Percentiles rank a stretch among this genome's conserved stretches.
phyloP scores from a whole-genome alignment of 2,888 invertebrate species.

The Trypoxylon attenuatum region DNA sequence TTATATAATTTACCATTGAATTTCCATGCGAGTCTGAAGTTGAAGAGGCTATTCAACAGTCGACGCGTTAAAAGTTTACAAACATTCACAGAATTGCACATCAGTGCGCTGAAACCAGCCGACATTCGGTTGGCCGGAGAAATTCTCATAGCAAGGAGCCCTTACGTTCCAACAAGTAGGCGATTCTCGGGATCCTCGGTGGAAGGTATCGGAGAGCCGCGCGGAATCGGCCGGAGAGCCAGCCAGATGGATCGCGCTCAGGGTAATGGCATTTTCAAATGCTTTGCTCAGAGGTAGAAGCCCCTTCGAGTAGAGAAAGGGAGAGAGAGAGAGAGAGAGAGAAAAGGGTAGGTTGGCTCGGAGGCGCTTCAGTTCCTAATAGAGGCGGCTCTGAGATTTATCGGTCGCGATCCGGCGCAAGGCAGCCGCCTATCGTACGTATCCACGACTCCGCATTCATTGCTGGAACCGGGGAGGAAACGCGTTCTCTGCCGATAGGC shows the following conservation, averaged over 20 bases:
- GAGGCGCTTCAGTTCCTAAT: constrained; percentile 43
- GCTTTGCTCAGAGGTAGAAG: constrained; percentile 2
- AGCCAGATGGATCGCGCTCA: constrained; percentile 22
- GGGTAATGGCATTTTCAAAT: constrained; percentile 33
- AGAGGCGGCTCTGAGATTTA: constrained; percentile 60
- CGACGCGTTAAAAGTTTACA: no score
- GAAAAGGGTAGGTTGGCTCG: constrained; percentile 19
- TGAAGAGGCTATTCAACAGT: no score
- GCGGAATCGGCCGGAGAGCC: constrained; percentile 6
- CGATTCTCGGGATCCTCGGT: no score
- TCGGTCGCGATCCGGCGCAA: constrained; percentile 55
- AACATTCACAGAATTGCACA: no score
- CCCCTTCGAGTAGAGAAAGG: background rate
- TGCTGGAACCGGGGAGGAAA: constrained; percentile 60
- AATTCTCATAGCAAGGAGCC: no score
- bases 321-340: no score
- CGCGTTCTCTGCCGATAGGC: constrained; percentile 44
- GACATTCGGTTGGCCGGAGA: no score
- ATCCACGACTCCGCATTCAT: constrained; percentile 41
- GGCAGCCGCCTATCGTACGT: constrained; percentile 26
- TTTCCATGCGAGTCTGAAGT: no score
- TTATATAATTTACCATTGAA: no score
- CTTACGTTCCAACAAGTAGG: no score
- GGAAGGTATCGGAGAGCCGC: background rate
- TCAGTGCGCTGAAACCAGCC: no score